Evolutionary conservation across 2,888 invertebrate genomes (phyloP).

Genomic region (Trachelus tabidus): DNA sequence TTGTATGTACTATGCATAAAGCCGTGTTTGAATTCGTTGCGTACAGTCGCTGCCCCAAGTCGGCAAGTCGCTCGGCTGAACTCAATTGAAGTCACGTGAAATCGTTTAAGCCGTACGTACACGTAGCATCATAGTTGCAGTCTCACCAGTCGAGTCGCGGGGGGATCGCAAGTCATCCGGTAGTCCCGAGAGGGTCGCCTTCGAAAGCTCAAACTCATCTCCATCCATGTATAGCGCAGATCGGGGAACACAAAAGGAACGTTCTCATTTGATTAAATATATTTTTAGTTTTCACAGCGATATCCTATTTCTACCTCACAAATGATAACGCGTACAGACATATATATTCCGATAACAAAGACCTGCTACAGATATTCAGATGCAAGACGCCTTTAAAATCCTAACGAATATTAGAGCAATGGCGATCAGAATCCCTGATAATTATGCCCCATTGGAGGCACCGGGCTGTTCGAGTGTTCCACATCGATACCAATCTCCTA

Average conservation of each 20-base stretch:
- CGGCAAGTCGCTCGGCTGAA: background rate
- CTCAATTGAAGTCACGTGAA: slow-evolving; percentile 4
- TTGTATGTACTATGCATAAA: slow-evolving; percentile 34
- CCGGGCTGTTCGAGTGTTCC: slow-evolving; percentile 47
- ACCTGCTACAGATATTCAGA: background rate
- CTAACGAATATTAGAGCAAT: background rate
- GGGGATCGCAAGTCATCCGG: background rate
- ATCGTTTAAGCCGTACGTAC: background rate
- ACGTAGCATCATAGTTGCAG: background rate
- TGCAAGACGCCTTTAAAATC: background rate
- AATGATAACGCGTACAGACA: background rate
- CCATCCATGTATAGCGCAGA: background rate
- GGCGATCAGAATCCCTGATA: background rate
- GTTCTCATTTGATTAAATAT: too few relatives aligned
- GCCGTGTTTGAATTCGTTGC: slow-evolving; percentile 17
- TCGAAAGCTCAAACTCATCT: background rate
- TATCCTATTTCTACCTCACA: too few relatives aligned
- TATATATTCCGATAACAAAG: background rate
- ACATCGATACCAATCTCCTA: slow-evolving; percentile 50
- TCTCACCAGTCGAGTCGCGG: background rate
- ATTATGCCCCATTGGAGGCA: background rate
- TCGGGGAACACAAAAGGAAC: background rate
- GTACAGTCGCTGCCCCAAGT: background rate
- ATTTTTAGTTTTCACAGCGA: too few relatives aligned
- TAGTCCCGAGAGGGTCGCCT: background rate